Percentiles rank a stretch among this genome's conserved stretches.
Evolutionary conservation across 2,888 invertebrate genomes (phyloP).

Genomic region (Pachliopta kotzebuea): DNA sequence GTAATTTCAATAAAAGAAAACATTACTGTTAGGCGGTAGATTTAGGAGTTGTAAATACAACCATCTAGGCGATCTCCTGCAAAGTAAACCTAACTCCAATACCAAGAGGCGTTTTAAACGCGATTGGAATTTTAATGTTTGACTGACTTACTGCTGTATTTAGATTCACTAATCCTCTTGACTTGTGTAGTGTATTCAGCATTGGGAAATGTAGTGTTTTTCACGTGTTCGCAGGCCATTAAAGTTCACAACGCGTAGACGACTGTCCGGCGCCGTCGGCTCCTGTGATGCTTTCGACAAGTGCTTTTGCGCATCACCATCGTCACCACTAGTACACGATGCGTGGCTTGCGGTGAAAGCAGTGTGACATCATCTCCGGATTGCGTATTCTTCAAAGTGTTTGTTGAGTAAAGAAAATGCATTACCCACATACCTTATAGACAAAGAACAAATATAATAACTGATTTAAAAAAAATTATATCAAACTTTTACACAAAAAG

Average conservation of each 20-base stretch:
- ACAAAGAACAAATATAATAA: too few species aligned
- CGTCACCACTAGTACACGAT: background rate
- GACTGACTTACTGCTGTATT: background rate
- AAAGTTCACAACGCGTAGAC: conserved; percentile 18
- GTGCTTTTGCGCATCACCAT: conserved; percentile 5
- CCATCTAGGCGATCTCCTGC: too few species aligned
- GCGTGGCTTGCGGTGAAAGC: conserved; percentile 1
- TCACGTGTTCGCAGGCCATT: conserved; percentile 7
- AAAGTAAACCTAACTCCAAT: too few species aligned
- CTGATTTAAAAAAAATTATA: too few species aligned
- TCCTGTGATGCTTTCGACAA: conserved; percentile 16
- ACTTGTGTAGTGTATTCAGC: conserved; percentile 1
- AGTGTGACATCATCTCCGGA: conserved; percentile 13
- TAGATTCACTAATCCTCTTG: conserved; percentile 19
- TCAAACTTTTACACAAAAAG: too few species aligned
- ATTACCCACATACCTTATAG: background rate
- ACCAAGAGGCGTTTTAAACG: background rate
- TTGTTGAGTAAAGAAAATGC: background rate
- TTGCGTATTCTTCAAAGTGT: conserved; percentile 12
- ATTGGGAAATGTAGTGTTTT: conserved; percentile 19
- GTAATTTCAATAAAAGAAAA: too few species aligned
- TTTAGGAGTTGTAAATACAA: too few species aligned
- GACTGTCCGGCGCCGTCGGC: conserved; percentile 14
- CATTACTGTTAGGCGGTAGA: too few species aligned
- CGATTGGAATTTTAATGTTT: background rate